Base-by-base conservation (phyloP, 2,113 vertebrate genomes). In the Orientallactaga bullata region DNA sequence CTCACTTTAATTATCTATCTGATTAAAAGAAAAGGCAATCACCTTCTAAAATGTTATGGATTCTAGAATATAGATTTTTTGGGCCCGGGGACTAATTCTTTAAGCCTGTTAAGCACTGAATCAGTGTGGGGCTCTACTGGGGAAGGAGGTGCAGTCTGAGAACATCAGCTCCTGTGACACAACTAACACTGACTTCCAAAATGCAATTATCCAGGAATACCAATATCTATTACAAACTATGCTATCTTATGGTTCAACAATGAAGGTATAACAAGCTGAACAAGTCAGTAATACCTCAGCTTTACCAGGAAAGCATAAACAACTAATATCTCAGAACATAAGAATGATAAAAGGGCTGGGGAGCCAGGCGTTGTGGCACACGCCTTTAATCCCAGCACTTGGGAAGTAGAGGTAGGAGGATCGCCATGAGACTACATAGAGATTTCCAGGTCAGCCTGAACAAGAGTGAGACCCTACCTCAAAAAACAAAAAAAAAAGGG, bases 191-290 rank as follows among this genome's bases (percentile, higher is more conserved):
- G 89, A 82, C 81, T 85, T 89, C 94, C 55, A 66, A 88, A 12
- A 90, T 66, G 89, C 73, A 82, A 78, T 20, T 94, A 32, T 12
- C 7, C 24, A 6, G 35, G 35, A 60, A 37, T 5, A 9, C 12
- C 12, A 9, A 11, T 78, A 88, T 78, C 81, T 96, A 69, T 71
- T 39, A 28, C 17, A 51, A 1, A 30, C 69, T 87, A 78, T 93
- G 89, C 87, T 89, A 20, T 95, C 95, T 96, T 93, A 96, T n/a
- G 79, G 79, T 47, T 72, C 95, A 95, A 21, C 78, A 24, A 72
- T 37, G 26, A 66, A 55, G 21, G 39, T n/a, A 87, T 2, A 28
- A 32, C 18, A 85, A 0, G 65, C 1, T 35, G 17, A 72, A 6
- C 15, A 32, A 76, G 51, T 66, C 51, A 37, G 78, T 28, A 32